phyloP scores from a whole-genome alignment of 2,888 invertebrate species.

The Eulithis testata region DNA sequence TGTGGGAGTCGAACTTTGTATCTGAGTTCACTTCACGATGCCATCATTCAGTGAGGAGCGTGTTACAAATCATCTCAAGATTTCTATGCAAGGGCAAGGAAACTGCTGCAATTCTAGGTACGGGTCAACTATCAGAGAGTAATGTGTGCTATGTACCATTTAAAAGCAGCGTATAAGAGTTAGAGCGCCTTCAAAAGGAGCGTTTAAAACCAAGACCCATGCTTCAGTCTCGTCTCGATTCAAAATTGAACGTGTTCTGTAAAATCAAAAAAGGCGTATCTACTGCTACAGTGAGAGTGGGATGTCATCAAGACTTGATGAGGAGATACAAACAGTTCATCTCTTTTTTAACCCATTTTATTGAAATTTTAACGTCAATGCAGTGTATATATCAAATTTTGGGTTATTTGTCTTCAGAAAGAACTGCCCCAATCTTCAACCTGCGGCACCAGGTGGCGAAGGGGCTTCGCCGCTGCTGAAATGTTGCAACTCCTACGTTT shows the following conservation, averaged over 20 bases:
- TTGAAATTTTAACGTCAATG: background rate
- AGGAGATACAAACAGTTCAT: too few species aligned
- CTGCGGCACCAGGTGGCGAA: background rate
- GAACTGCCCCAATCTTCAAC: conserved; percentile 1
- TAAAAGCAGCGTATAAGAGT: too few species aligned
- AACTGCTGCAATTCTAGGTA: background rate
- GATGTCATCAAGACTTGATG: too few species aligned
- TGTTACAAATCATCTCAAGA: background rate
- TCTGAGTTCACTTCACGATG: background rate
- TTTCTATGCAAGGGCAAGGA: background rate
- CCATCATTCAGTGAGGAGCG: background rate
- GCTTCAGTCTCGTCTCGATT: too few species aligned
- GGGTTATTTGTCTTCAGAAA: background rate
- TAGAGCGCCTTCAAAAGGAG: too few species aligned
- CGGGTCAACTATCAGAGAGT: background rate
- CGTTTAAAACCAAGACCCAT: too few species aligned
- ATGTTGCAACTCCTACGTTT: conserved; percentile 8
- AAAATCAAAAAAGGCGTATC: too few species aligned
- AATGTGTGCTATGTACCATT: too few species aligned
- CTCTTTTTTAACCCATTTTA: too few species aligned
- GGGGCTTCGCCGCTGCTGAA: background rate
- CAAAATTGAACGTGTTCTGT: too few species aligned
- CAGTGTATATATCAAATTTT: background rate
- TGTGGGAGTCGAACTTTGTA: background rate
- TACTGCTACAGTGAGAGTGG: too few species aligned